A percentile compares a stretch with the other conserved stretches of the same genome.
phyloP scores from a whole-genome alignment of 2,113 vertebrate species.

The Scopus umbretta region DNA sequence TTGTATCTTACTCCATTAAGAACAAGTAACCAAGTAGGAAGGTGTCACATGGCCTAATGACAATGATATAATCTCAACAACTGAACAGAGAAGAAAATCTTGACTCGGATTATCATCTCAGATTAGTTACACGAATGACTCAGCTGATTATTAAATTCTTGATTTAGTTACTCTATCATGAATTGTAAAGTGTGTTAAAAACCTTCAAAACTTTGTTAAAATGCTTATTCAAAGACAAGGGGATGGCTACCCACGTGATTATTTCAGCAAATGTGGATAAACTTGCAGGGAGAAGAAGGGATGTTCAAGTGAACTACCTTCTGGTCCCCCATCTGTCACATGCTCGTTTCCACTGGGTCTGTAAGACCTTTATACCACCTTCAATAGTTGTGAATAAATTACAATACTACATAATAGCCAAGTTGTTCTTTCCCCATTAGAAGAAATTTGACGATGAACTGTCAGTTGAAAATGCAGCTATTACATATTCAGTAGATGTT shows the following conservation, averaged over 20 bases:
- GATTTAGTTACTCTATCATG: background rate
- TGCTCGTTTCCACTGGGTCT: background rate
- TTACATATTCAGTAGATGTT: background rate
- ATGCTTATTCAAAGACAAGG: background rate
- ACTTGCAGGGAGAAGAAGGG: background rate
- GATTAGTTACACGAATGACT: background rate
- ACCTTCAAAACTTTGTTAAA: background rate
- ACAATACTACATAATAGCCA: background rate
- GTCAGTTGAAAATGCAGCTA: background rate
- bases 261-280: background rate
- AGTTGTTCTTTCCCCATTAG: background rate
- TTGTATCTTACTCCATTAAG: background rate
- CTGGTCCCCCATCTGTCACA: background rate
- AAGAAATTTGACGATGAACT: background rate
- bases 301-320: background rate
- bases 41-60: background rate
- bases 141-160: background rate
- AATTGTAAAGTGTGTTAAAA: background rate
- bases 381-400: background rate
- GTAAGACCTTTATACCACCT: background rate
- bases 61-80: background rate
- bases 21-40: background rate
- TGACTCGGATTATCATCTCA: background rate
- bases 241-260: background rate
- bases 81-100: background rate